These are phyloP conservation scores for Aplysina aerophoba DNA, from an alignment of 37 sponge, comb jelly and placozoan species.

Conservation along the genomic window DNA sequence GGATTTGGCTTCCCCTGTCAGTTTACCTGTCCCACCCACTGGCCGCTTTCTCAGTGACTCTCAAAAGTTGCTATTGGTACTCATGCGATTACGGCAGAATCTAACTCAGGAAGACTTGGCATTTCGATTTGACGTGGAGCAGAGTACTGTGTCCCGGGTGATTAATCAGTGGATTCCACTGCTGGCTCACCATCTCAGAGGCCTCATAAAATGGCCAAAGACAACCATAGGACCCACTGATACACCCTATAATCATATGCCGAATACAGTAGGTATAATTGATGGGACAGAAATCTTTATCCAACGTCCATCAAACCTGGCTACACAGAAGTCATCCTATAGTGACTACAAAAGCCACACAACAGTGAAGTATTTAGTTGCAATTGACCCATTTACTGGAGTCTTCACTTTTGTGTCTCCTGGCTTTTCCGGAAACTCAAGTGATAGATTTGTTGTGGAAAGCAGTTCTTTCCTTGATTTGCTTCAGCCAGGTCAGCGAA, in stretches of 20 bases:
- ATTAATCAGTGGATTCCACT: constrained; percentile 31
- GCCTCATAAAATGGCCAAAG: constrained; percentile 30
- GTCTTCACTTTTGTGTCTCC: constrained; percentile 13
- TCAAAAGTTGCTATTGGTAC: constrained; percentile 38
- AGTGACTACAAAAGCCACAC: constrained; percentile 42
- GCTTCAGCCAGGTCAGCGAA: constrained; percentile 6
- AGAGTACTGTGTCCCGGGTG: constrained; percentile 33
- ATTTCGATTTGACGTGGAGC: constrained; percentile 25
- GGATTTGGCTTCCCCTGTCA: too few relatives aligned
- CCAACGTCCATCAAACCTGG: background rate
- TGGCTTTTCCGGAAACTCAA: constrained; percentile 6
- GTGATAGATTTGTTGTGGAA: constrained; percentile 20
- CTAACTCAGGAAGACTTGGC: constrained; percentile 34
- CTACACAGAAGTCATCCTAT: constrained; percentile 20
- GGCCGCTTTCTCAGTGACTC: too few relatives aligned
- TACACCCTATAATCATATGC: constrained; percentile 15
- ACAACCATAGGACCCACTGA: constrained; percentile 6
- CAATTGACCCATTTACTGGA: constrained; percentile 28
- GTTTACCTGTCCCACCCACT: too few relatives aligned
- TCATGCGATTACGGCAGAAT: constrained; percentile 30
- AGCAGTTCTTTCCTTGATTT: background rate
- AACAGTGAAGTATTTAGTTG: constrained; percentile 38
- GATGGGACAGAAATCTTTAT: constrained; percentile 17
- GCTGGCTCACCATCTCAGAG: constrained; percentile 19
- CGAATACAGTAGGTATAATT: constrained; percentile 21